Base-by-base conservation (phyloP, 2,888 invertebrate species). In the Desoria tigrina region DNA sequence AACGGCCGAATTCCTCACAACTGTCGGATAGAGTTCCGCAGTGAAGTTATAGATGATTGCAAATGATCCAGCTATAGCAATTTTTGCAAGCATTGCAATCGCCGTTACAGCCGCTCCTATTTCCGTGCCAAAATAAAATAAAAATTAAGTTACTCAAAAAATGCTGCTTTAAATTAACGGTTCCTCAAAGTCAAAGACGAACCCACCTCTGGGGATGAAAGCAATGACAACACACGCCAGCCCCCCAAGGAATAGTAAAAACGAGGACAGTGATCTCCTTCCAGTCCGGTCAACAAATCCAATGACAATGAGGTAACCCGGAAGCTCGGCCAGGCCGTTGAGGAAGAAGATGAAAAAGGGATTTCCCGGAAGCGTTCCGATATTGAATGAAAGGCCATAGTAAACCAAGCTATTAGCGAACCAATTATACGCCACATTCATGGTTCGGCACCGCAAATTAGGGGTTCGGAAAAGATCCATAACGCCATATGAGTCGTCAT, bases 31-130 rank as follows among this genome's bases (percentile, higher is more conserved):
- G 21, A 92, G 79, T 80, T 92, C 92, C 0, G 92, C 92, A 0
- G 92, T 90, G 78, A 91, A 92, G 77, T 91, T 92, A 79, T 90
- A 92, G 69, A 91, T 86, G 28, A 92, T 89, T n/a, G 90, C 91
- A 80, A 92, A 92, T 0, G 91, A 91, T 58, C 90, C 88, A 0
- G 82, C 79, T 37, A 81, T 79, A 2, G 62, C 63, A 2, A 70
- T 27, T 57, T 70, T 70, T 7, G 70, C 54, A 4, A 69, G 4
- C 69, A 69, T 69, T 1, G 65, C 51, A 2, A 69, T 51, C 9
- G 57, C 51, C 6, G 54, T 61, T 9, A 63, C 62, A n/a, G 58
- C 1, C 18, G 42, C 14, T 32, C 68, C 68, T 68, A 45, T 45
- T 45, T 45, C 45, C 6, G 32, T 32, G 4, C 11, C 32, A n/a